Evolutionary conservation across 2,113 vertebrate species (phyloP).

Genomic region (Vulpes vulpes): DNA sequence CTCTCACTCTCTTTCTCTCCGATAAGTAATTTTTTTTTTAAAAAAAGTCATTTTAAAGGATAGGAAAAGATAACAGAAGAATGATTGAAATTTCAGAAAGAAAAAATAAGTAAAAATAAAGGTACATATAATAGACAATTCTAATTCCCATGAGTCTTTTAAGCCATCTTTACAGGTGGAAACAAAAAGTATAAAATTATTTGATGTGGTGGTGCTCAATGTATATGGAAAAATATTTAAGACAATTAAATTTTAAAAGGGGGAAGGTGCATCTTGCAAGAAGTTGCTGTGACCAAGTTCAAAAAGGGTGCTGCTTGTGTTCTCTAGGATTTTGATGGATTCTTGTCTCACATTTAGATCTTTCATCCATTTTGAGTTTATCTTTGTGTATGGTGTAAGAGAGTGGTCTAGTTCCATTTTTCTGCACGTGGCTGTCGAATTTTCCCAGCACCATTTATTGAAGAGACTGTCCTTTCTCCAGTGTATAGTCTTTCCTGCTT

Average conservation of each 20-base stretch:
- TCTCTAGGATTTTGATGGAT: no score
- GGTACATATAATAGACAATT: neutral
- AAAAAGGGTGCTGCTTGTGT: no score
- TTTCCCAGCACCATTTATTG: no score
- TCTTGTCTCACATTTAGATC: no score
- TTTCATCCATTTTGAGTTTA: no score
- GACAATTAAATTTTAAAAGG: neutral
- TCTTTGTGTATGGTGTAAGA: no score
- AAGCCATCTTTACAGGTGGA: neutral
- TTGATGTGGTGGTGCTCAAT: neutral
- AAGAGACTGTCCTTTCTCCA: no score
- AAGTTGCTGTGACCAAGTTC: no score
- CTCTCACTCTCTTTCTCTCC: neutral
- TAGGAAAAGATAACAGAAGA: neutral
- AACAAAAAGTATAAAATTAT: neutral
- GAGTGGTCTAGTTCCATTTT: no score
- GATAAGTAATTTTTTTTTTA: neutral
- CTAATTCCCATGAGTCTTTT: neutral
- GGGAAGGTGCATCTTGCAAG: neutral
- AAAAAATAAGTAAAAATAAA: neutral
- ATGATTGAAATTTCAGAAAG: neutral
- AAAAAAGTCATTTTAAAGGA: neutral
- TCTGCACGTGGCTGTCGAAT: no score
- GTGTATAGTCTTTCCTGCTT: no score
- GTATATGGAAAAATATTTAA: neutral